Evolutionary conservation across 2,888 invertebrate species (phyloP).

Genomic region (Melanargia galathea): DNA sequence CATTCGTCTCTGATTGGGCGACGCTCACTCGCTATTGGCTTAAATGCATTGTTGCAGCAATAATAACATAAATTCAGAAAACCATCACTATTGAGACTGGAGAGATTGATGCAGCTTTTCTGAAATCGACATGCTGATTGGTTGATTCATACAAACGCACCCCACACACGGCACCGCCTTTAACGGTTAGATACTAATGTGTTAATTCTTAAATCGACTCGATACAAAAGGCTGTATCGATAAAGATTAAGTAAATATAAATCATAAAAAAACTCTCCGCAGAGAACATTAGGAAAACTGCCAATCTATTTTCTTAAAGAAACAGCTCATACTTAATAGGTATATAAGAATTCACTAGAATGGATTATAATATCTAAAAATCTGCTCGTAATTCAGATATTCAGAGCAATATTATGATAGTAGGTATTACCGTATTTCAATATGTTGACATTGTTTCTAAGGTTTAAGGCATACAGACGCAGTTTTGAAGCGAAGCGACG

Average conservation of each 20-base stretch:
- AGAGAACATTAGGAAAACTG: slow-evolving; percentile 20
- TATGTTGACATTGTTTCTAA: neutral
- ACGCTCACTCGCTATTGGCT: too few relatives aligned
- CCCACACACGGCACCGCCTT: too few relatives aligned
- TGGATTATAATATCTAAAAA: neutral
- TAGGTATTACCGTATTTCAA: neutral
- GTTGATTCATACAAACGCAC: too few relatives aligned
- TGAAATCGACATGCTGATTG: too few relatives aligned
- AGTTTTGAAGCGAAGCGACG: neutral
- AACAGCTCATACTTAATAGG: slow-evolving; percentile 8
- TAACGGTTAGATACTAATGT: too few relatives aligned
- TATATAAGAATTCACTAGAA: neutral
- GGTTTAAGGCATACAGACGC: neutral
- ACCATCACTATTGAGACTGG: too few relatives aligned
- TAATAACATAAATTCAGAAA: too few relatives aligned
- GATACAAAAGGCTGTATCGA: neutral
- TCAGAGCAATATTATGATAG: too few relatives aligned
- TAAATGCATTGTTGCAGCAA: too few relatives aligned
- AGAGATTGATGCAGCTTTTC: too few relatives aligned
- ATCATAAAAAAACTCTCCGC: neutral
- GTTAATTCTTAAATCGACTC: neutral
- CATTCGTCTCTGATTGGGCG: too few relatives aligned
- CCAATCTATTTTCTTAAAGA: slow-evolving; percentile 11
- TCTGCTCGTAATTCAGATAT: neutral
- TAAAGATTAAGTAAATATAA: too few relatives aligned